Evolutionary conservation across 2,113 vertebrate species (phyloP).

Genomic region (Carettochelys insculpta): DNA sequence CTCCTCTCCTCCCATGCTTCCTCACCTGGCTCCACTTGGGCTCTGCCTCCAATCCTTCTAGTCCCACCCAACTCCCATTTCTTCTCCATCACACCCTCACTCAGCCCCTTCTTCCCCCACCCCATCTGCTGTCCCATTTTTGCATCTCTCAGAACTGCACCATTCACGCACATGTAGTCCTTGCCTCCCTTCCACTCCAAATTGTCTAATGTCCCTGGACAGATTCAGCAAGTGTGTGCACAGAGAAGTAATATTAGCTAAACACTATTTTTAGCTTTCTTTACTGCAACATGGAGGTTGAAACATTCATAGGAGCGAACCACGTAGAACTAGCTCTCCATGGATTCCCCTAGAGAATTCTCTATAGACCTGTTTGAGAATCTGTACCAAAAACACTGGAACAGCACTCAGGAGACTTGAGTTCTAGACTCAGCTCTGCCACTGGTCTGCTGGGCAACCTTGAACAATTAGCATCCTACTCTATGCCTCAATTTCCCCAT

Average conservation of each 20-base stretch:
- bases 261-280: not conserved
- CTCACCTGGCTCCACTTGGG: not conserved
- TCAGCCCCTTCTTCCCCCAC: not conserved
- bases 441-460: not conserved
- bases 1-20: not conserved
- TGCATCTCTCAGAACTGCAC: not conserved
- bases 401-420: not conserved
- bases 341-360: rapidly evolving
- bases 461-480: not conserved
- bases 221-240: not conserved
- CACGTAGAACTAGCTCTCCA: not conserved
- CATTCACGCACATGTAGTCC: not conserved
- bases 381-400: not conserved
- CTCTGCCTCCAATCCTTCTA: not conserved
- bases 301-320: not conserved
- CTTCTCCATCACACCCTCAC: not conserved
- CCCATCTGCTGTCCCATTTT: not conserved
- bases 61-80: not conserved
- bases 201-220: not conserved
- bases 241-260: not conserved
- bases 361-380: not conserved
- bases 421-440: not conserved
- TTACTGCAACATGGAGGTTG: not conserved
- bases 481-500: not conserved
- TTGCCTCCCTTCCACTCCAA: not conserved